These are phyloP conservation scores for Stigmatopora nigra DNA, from an alignment of 2,113 vertebrate species.

Conservation along the genomic window DNA sequence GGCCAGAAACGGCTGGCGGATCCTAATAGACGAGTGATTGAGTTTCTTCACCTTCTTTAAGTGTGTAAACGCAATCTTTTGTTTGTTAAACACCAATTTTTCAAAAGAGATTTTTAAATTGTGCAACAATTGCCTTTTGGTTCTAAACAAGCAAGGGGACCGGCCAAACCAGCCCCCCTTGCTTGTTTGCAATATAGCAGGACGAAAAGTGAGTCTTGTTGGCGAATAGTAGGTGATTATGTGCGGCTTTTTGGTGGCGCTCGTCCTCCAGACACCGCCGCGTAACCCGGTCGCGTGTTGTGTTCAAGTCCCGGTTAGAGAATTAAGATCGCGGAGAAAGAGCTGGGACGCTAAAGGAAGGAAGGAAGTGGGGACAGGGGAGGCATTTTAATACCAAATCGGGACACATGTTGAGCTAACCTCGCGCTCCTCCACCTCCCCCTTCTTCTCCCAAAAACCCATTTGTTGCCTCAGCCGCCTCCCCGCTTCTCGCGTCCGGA, in stretches of 20 bases:
- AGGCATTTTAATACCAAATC: conserved; percentile 59
- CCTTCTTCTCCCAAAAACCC: conserved; percentile 43
- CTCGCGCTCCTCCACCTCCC: conserved; percentile 37
- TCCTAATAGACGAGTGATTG: too few species aligned
- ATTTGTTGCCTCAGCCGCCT: conserved; percentile 42
- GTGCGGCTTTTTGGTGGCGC: conserved; percentile 14
- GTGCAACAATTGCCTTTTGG: too few species aligned
- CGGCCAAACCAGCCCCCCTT: too few species aligned
- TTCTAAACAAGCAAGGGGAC: too few species aligned
- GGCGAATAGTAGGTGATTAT: conserved; percentile 6
- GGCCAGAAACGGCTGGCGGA: too few species aligned
- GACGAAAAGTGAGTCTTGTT: too few species aligned
- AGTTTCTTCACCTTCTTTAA: too few species aligned
- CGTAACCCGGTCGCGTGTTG: conserved; percentile 46
- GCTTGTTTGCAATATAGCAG: too few species aligned
- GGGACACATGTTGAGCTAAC: conserved; percentile 73
- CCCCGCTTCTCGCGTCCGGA: conserved; percentile 41
- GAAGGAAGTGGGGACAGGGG: conserved; percentile 21
- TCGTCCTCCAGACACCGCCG: conserved; percentile 17
- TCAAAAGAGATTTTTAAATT: too few species aligned
- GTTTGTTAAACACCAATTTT: too few species aligned
- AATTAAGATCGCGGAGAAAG: conserved; percentile 26
- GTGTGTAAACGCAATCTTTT: too few species aligned
- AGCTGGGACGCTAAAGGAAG: conserved; percentile 34
- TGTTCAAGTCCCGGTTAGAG: conserved; percentile 27